These are phyloP conservation scores for Ceratina australensis DNA, from an alignment of 1,140 invertebrate species.

Conservation along the genomic window DNA sequence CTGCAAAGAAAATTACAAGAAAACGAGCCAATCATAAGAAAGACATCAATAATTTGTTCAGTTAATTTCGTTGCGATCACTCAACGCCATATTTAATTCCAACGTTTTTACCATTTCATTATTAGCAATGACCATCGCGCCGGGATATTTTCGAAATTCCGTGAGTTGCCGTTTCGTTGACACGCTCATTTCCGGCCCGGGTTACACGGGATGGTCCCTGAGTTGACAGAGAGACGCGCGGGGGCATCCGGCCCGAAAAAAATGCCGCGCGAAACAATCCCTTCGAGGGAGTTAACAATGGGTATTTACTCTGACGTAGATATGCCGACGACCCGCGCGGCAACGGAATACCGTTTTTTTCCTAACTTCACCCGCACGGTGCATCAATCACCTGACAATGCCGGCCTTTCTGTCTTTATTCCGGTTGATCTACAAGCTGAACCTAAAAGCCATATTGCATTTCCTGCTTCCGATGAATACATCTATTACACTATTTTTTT, in stretches of 20 bases:
- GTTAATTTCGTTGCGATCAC: too few species aligned
- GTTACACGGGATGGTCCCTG: background rate
- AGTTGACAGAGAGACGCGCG: background rate
- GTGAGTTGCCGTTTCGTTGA: background rate
- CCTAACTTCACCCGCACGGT: constrained; percentile 28
- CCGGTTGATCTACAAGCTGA: background rate
- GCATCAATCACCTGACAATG: constrained; percentile 61
- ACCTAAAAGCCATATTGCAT: background rate
- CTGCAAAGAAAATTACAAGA: too few species aligned
- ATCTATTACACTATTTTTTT: background rate
- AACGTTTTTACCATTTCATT: background rate
- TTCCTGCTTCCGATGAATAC: background rate
- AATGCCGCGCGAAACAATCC: constrained; percentile 57
- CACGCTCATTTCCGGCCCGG: background rate
- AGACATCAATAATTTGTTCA: too few species aligned
- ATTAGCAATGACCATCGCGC: constrained; percentile 19
- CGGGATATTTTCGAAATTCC: constrained; percentile 12
- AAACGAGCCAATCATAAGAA: too few species aligned
- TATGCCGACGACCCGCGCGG: constrained; percentile 22
- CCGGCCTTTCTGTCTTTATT: constrained; percentile 47
- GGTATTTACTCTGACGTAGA: constrained; percentile 55
- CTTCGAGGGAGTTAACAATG: constrained; percentile 51
- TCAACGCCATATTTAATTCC: background rate
- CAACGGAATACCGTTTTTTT: constrained; percentile 27
- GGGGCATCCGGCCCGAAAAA: constrained; percentile 19